Conservation (phyloP, 2,888 invertebrate genomes). For the Panopea generosa region DNA sequence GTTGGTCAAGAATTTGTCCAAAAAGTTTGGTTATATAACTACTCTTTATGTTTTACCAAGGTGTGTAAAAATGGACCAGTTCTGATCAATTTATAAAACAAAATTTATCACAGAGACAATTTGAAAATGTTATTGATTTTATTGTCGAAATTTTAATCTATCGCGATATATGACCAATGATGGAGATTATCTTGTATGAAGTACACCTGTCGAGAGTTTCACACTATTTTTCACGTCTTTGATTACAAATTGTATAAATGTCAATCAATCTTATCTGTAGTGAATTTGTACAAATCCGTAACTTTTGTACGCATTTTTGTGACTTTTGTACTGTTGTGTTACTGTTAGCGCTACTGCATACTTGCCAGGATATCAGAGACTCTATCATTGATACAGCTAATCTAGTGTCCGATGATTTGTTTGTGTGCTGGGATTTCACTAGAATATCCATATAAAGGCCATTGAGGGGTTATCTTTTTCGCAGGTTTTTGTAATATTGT, state of each 20-base stretch:
- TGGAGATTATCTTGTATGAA: constrained; percentile 33
- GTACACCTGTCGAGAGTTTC: constrained; percentile 43
- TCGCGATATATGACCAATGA: not conserved
- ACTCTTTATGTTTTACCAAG: too few species aligned
- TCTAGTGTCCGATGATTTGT: constrained; percentile 28
- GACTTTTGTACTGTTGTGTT: constrained; percentile 14
- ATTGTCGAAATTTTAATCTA: too few species aligned
- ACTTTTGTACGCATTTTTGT: too few species aligned
- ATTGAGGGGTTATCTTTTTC: constrained; percentile 32
- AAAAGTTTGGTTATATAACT: too few species aligned
- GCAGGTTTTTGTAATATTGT: constrained; percentile 19
- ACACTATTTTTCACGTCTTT: constrained; percentile 21
- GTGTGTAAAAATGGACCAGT: too few species aligned
- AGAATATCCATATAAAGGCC: constrained; percentile 12
- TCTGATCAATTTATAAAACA: too few species aligned
- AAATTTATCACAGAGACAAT: too few species aligned
- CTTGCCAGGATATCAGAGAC: not conserved
- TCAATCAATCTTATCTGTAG: constrained; percentile 30
- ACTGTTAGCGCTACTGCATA: not conserved
- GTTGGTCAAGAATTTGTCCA: too few species aligned
- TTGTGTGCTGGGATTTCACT: constrained; percentile 17
- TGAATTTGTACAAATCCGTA: constrained; percentile 28
- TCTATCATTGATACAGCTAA: constrained; percentile 15
- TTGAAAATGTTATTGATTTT: too few species aligned
- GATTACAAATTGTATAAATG: constrained; percentile 16